These are phyloP conservation scores for Steinernema feltiae DNA, from an alignment of 1,140 invertebrate species.

Conservation along the genomic window DNA sequence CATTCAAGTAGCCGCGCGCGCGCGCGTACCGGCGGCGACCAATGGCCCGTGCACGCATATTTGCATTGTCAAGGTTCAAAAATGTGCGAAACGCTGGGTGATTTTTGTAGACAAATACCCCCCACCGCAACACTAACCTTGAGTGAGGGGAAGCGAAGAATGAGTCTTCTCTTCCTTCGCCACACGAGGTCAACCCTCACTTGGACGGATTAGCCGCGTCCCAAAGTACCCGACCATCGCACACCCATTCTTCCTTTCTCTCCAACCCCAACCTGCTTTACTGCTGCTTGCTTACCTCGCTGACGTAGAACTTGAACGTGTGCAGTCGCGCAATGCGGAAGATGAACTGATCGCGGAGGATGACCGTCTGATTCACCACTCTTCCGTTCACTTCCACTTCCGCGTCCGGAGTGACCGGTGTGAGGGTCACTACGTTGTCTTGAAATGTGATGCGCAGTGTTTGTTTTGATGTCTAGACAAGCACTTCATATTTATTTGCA, in stretches of 20 bases:
- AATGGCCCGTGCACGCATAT: slow-evolving; percentile 5
- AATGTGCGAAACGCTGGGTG: background rate
- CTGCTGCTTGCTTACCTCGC: background rate
- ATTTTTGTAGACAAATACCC: too few relatives aligned
- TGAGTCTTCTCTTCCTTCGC: background rate
- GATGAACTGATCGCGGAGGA: background rate
- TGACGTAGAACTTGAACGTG: slow-evolving; percentile 11
- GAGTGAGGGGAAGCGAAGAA: background rate
- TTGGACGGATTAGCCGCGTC: slow-evolving; percentile 6
- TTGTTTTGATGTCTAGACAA: too few relatives aligned
- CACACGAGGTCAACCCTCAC: background rate
- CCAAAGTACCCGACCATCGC: background rate
- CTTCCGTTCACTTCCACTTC: slow-evolving; percentile 33
- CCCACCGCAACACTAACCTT: too few relatives aligned
- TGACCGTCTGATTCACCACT: background rate
- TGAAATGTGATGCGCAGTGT: slow-evolving; percentile 40
- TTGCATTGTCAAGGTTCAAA: slow-evolving; percentile 13
- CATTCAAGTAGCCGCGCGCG: background rate
- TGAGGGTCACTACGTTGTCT: slow-evolving; percentile 43
- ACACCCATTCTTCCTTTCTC: background rate
- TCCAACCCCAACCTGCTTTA: background rate
- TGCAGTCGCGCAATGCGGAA: background rate
- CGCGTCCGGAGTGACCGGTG: slow-evolving; percentile 32
- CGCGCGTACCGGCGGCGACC: background rate
- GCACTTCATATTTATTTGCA: too few relatives aligned